Evolutionary conservation across 2,888 invertebrate genomes (phyloP), one percentile per base, ranked within the genome.

Genomic region (Hofmannophila pseudospretella): DNA sequence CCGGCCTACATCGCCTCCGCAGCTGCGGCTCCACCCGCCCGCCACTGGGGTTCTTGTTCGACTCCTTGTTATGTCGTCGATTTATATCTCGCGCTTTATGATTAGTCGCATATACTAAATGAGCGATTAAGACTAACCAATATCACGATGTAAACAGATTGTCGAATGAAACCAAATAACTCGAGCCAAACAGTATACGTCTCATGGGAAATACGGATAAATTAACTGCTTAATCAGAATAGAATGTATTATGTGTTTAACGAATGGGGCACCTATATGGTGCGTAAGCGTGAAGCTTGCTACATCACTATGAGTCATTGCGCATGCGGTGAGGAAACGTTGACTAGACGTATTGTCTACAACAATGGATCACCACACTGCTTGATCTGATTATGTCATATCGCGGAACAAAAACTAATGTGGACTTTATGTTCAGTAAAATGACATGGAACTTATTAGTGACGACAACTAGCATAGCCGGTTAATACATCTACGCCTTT

Each of bases 311-410:
- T 81, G 79, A 84, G 64, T 81, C 79, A 84, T 62, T 62, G 61
- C 64, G 59, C 65, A 63, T 62, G 59, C 68, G 67, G 61, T 75
- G 74, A 68, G 79, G 77, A 16, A 74, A 67, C 67, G 55, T 76
- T 65, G 67, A 65, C 72, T 71, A 81, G 80, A 81, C 81, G 68
- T 66, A 76, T 77, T 75, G 78, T 84, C 75, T 78, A 75, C 72
- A 77, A 77, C 77, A 84, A 82, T 79, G 72, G 73, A 72, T 74
- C 71, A 76, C 61, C 59, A 68, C 59, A 66, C 52, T 62, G 63
- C 64, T 73, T 73, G 71, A 76, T 75, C 73, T 67, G 76, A 81
- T 84, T 81, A 80, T 77, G 76, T 77, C 71, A 76, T 74, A 67
- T 62, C 53, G 47, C 38, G 41, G 54, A 49, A 67, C 64, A 80